phyloP scores from a whole-genome alignment of 2,113 vertebrate species.

The Chloebia gouldiae region DNA sequence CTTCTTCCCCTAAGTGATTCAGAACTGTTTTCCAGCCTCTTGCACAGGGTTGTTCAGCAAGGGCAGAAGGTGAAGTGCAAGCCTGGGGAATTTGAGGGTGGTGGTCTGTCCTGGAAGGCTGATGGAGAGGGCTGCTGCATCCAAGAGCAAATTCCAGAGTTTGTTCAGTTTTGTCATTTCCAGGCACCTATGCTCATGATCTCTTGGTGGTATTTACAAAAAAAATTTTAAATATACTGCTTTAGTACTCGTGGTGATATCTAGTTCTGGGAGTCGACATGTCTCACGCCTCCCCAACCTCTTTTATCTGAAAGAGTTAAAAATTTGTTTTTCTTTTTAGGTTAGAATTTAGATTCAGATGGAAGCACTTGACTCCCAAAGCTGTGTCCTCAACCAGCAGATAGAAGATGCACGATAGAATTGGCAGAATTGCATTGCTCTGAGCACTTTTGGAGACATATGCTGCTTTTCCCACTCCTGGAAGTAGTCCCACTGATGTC shows the following conservation, averaged over 20 bases:
- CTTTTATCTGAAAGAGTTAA: background rate
- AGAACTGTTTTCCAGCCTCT: background rate
- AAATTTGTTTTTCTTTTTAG: background rate
- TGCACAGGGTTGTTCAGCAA: background rate
- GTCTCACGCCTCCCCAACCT: background rate
- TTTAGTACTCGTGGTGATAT: background rate
- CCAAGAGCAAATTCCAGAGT: background rate
- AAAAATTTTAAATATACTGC: background rate
- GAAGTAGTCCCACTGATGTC: conserved; percentile 47
- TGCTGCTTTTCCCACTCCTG: conserved; percentile 45
- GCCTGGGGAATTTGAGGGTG: rapidly evolving
- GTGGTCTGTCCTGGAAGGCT: background rate
- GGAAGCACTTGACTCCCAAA: background rate
- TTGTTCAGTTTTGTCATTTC: background rate
- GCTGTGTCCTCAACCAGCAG: background rate
- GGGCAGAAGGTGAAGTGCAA: background rate
- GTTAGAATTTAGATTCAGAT: background rate
- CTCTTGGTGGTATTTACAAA: background rate
- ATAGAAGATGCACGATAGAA: background rate
- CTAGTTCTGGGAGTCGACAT: background rate
- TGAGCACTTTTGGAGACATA: conserved; percentile 25
- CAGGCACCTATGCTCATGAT: rapidly evolving
- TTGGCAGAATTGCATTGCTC: conserved; percentile 6
- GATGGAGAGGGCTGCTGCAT: background rate
- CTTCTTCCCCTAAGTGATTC: background rate